Evolutionary conservation across 2,888 invertebrate species (phyloP), one percentile per base, ranked within the genome.

Genomic region (Luperina nickerlii): DNA sequence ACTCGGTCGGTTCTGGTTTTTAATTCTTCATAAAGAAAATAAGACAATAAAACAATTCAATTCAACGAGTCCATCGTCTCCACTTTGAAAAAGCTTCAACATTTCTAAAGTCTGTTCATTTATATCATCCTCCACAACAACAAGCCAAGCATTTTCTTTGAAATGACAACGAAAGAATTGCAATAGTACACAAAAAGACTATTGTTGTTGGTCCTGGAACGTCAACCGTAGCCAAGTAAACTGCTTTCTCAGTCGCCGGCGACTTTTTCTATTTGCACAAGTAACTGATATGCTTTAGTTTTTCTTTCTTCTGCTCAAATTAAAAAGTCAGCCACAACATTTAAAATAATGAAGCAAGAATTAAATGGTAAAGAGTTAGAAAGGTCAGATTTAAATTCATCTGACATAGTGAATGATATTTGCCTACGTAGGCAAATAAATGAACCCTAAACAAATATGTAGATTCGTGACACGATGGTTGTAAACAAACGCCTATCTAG

Each of bases 201-300:
- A 75, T 72, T 84, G 84, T 72, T 84, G 84, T 84, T 79, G 87
- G 63, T 74, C 74, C 74, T 70, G 51, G 74, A 72, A 84, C 84
- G 87, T 84, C 84, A 66, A 74, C 79, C 87, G 84, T 70, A 74
- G 79, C 84, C 79, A 84, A 84, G 84, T 87, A 84, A 84, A 84
- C 85, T 73, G 84, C 78, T 84, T 83, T 66, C 74, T 51, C 73
- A 68, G 79, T 79, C 65, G 79, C 57, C 42, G 70, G 27, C 54
- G 87, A 87, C 79, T 84, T 79, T 69, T 84, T 84, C 79, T 84
- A 72, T 87, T 84, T 84, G 87, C 74, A 15, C 79, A 87, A 84
- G 87, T 84, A 84, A 84, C 84, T 84, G 79, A 84, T 87, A 87
- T 62, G 62, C 83, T 86, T 84, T 84, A 84, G 87, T 68, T 78